phyloP scores from a whole-genome alignment of 2,797 vertebrate genomes.

The Xiphophorus birchmanni region DNA sequence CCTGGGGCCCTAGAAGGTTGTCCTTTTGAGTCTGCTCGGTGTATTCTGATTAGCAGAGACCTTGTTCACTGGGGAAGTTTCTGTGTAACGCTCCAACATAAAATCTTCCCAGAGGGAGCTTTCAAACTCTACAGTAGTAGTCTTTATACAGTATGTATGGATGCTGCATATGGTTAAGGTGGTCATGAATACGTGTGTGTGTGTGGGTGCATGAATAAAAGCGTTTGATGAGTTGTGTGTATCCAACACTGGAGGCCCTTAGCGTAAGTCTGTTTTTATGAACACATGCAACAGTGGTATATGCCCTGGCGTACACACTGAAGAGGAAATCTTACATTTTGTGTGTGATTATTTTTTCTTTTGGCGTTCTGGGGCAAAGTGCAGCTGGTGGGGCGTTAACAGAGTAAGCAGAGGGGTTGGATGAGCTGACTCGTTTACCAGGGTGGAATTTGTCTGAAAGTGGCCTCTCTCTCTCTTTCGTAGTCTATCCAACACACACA shows the following conservation, averaged over 20 bases:
- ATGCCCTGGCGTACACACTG: conserved; percentile 32
- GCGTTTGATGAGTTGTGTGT: conserved; percentile 29
- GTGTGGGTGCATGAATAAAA: conserved; percentile 44
- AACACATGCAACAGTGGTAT: conserved; percentile 1
- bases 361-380: conserved; percentile 57
- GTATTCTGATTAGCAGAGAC: conserved; percentile 59
- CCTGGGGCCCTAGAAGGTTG: conserved; percentile 30
- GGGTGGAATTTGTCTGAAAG: conserved; percentile 60
- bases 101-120: conserved; percentile 27
- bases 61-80: conserved; percentile 35
- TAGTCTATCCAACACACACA: too few relatives aligned
- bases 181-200: conserved; percentile 20
- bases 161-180: conserved; percentile 10
- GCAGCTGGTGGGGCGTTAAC: conserved; percentile 66
- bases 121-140: conserved; percentile 6
- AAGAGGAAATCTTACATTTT: conserved; percentile 53
- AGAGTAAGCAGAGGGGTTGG: conserved; percentile 64
- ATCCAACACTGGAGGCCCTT: conserved; percentile 25
- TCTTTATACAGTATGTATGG: background rate
- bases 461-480: background rate
- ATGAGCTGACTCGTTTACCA: conserved; percentile 65
- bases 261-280: conserved; percentile 31
- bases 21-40: conserved; percentile 40
- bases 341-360: conserved; percentile 40
- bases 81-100: conserved; percentile 27